Conservation (phyloP, 2,888 invertebrate genomes). For the Piscicola geometra region DNA sequence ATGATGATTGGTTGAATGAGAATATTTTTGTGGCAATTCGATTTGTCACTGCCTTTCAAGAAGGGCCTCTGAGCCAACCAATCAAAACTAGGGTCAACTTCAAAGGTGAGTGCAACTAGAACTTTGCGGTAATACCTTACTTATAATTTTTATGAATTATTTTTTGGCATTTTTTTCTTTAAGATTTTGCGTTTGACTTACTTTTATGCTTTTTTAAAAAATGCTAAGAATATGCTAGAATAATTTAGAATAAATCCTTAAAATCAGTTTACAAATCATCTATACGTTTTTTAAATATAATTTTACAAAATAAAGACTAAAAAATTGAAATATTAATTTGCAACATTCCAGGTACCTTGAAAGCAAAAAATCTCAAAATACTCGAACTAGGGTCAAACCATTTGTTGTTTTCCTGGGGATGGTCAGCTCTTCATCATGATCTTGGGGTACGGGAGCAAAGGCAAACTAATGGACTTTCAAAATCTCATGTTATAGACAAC, state of each 20-base stretch:
- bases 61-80: not conserved
- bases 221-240: too few species aligned
- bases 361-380: not conserved
- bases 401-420: not conserved
- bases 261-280: too few species aligned
- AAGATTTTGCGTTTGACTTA: too few species aligned
- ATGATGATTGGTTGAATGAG: conserved; percentile 9
- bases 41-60: not conserved
- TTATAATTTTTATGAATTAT: too few species aligned
- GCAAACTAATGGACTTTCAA: too few species aligned
- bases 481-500: too few species aligned
- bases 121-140: too few species aligned
- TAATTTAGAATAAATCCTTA: too few species aligned
- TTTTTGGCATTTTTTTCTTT: too few species aligned
- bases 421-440: not conserved
- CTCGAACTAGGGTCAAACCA: not conserved
- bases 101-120: not conserved
- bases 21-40: conserved; percentile 1
- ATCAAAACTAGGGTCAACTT: not conserved
- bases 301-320: not conserved
- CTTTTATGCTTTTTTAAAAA: too few species aligned
- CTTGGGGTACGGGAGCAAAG: too few species aligned
- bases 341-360: not conserved
- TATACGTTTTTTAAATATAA: not conserved
- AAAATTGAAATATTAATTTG: not conserved